Evolutionary conservation across 2,113 vertebrate genomes (phyloP), one percentile per base, ranked within the genome.

Genomic region (Echinops telfairi): DNA sequence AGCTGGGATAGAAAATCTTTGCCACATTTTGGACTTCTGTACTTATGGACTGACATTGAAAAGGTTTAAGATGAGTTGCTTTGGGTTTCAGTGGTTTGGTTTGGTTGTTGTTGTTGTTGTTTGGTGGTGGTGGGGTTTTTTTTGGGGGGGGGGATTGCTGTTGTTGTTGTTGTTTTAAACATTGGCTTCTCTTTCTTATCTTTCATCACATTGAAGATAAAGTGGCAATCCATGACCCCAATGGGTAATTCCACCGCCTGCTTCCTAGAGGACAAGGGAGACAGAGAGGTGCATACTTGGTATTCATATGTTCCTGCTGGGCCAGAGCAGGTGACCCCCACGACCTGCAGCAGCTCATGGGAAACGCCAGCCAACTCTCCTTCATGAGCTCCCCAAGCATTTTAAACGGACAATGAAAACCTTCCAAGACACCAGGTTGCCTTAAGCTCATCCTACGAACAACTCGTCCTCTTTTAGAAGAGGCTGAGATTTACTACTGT

Each of bases 191-290:
- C 90, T 96, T 94, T 96, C 90, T 96, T 94, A 15, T 86, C 84
- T 96, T 97, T 81, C 88, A 96, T 83, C 11, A 6, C 73, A 92
- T 92, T 93, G 81, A 97, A 97, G 97, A 96, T 20, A 89, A 96
- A 98, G 96, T 70, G 58, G 73, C 57, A 76, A 96, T 97, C 97
- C 95, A 82, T 83, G 83, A 70, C 78, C 7, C 23, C 93, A 90
- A 88, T 75, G 20, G 6, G 78, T 84, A 95, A 96, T 88, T 97
- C 88, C 83, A 92, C 79, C 93, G 40, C 81, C 19, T 19, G 66
- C 83, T 47, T 33, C 4, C 78, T n/a, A 84, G 86, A 84, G 73
- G 93, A 95, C 95, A 66, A 20, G 96, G 95, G 86, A 95, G 33
- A 78, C 96, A 93, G 87, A 90, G 86, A 47, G 31, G 60, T 89